These are phyloP conservation scores for Tauraco hartlaubi DNA, from an alignment of 2,797 vertebrate genomes.

Conservation along the genomic window DNA sequence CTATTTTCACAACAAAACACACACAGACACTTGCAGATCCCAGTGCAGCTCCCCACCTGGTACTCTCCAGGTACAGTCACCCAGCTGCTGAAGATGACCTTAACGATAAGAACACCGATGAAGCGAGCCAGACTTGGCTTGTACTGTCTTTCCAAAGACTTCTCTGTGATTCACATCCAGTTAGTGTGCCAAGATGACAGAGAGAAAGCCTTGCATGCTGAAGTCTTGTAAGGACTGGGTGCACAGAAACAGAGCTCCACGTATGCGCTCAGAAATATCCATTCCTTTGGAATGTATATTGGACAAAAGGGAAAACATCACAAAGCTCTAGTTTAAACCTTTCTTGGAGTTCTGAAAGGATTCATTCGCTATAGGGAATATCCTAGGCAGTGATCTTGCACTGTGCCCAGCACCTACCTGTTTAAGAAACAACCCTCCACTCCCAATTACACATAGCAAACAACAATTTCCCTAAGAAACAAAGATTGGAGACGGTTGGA, in stretches of 20 bases:
- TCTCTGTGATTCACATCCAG: neutral
- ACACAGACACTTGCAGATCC: neutral
- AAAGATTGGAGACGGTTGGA: neutral
- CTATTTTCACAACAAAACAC: neutral
- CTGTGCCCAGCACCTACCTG: neutral
- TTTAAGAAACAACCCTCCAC: neutral
- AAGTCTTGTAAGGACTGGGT: neutral
- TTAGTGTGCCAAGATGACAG: neutral
- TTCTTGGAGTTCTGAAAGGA: neutral
- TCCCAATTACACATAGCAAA: neutral
- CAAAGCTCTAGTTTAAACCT: neutral
- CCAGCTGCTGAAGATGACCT: neutral
- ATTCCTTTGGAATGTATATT: neutral
- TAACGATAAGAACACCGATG: neutral
- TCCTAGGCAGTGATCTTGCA: neutral
- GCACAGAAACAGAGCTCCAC: neutral
- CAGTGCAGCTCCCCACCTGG: neutral
- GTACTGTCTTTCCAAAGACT: neutral
- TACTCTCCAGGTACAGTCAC: neutral
- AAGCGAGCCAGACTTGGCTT: neutral
- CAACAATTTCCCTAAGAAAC: neutral
- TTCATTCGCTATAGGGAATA: neutral
- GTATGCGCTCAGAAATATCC: neutral
- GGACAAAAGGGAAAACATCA: neutral
- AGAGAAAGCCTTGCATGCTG: neutral